Evolutionary conservation across 1,140 invertebrate species (phyloP), one percentile per base, ranked within the genome.

Genomic region (Lepidotrigona ventralis): DNA sequence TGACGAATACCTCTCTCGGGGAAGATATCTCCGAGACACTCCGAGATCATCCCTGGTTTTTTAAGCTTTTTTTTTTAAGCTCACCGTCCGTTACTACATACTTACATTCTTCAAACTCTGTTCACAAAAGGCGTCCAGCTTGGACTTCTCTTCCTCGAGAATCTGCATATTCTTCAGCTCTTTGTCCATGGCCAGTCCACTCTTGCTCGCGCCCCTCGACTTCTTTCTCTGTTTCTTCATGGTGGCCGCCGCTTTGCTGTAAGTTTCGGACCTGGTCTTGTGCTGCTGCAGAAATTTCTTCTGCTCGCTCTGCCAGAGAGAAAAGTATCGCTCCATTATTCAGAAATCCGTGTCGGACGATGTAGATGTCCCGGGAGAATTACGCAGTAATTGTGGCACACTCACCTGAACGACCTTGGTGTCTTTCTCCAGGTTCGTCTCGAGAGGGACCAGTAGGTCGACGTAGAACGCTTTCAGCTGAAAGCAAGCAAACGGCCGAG

Each of bases 381-480:
- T 8, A 8, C 39, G 39, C 39, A 46, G 39, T 46, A 46, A 46
- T 46, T 46, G 39, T 46, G 39, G 68, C 21, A 46, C 54, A 90
- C 95, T 95, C 94, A 98, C 97, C 96, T 97, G 97, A 78, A 98
- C 97, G 85, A 98, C 97, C 96, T 98, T 98, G 51, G 97, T 98
- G 93, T 98, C 98, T 93, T 98, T 98, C 93, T 98, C 98, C 90
- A 98, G 94, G 94, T 98, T 98, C 71, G 97, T 98, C 95, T 98
- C 98, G 92, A 98, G 94, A 84, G 98, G 98, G 73, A 98, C 97
- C 81, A 98, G 94, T 81, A 98, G 95, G 95, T 98, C 98, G 46
- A 98, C 98, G 94, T 98, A 98, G 93, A 98, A 98, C 23, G 98
- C 98, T 95, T 98, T 98, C 79, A 98, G 93, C 98, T 98, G 95